Base-by-base conservation (phyloP, 2,113 vertebrate species). In the Cacatua alba region DNA sequence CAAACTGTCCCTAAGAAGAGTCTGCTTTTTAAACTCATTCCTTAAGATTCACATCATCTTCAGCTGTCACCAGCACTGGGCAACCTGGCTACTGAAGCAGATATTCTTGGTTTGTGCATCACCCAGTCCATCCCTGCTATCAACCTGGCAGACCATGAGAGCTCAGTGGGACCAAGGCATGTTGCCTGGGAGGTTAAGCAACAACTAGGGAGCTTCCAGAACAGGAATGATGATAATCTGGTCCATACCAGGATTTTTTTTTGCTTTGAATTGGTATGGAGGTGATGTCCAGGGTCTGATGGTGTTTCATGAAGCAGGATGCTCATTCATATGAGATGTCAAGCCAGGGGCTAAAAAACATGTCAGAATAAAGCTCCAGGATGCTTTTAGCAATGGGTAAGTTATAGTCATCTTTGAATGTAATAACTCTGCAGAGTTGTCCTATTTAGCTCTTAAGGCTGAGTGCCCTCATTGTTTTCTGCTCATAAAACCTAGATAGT, bases 301-400 rank as follows among this genome's bases (percentile, higher is more conserved):
- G 55, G 33, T 14, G 11, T 35, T 83, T 90, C 53, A n/a, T 9
- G 1, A 46, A 67, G 33, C 4, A 14, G 41, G 31, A 28, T 1
- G 7, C 19, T 80, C 31, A 81, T 90, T 83, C 53, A 13, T 62
- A 33, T 28, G 26, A 59, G 35, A 43, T 86, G 48, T 77, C 79
- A 94, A 86, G 11, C 25, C 51, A 60, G 59, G 60, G 46, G 23
- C 59, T 93, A 64, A 82, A 90, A 59, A 88, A 77, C 46, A 51
- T 93, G 49, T 77, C 60, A 80, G 53, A 90, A 71, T 88, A 77
- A 63, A 90, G 80, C 33, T 77, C 33, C 26, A 78, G 26, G 24
- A 75, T 94, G 68, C 88, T 92, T 97, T 88, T 93, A 90, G 79
- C 63, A 74, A 3, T 89, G n/a, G 25, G 7, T 48, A 46, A 65